These are phyloP conservation scores for Scaptomyza tumidula DNA, from an alignment of 2,888 invertebrate genomes.

Conservation along the genomic window DNA sequence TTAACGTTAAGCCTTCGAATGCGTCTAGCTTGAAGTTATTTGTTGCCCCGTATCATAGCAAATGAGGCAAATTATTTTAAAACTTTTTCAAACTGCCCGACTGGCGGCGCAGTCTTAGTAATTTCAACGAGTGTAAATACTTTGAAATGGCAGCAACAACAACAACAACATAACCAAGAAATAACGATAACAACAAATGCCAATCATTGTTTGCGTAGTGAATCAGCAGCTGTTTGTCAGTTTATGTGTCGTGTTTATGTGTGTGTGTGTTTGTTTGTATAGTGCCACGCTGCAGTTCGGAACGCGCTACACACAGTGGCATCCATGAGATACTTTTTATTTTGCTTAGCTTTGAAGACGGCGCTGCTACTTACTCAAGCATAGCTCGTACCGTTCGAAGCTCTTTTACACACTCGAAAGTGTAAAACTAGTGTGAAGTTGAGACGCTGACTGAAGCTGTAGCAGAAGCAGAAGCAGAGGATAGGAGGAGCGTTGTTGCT, in stretches of 20 bases:
- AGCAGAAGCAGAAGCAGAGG: neutral
- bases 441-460: conserved; percentile 10
- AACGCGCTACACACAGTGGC: conserved; percentile 56
- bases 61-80: conserved; percentile 68
- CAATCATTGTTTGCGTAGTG: conserved; percentile 78
- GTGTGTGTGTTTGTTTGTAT: conserved; percentile 25
- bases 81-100: conserved; percentile 60
- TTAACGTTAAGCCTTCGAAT: conserved; percentile 61
- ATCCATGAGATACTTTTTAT: conserved; percentile 73
- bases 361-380: conserved; percentile 55
- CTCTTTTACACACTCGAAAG: conserved; percentile 43
- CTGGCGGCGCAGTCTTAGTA: conserved; percentile 51
- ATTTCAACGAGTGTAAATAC: conserved; percentile 73
- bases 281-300: conserved; percentile 43
- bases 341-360: conserved; percentile 35
- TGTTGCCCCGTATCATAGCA: conserved; percentile 50
- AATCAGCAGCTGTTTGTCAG: conserved; percentile 70
- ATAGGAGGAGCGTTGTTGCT: too few species aligned
- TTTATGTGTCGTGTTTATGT: conserved; percentile 35
- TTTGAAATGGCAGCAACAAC: conserved; percentile 46
- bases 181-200: conserved; percentile 72
- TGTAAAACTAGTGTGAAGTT: conserved; percentile 66
- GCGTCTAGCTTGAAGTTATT: conserved; percentile 57
- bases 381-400: conserved; percentile 33
- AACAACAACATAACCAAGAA: conserved; percentile 43